Evolutionary conservation across 2,113 vertebrate species (phyloP), one percentile per base, ranked within the genome.

Genomic region (Globicephala melas): DNA sequence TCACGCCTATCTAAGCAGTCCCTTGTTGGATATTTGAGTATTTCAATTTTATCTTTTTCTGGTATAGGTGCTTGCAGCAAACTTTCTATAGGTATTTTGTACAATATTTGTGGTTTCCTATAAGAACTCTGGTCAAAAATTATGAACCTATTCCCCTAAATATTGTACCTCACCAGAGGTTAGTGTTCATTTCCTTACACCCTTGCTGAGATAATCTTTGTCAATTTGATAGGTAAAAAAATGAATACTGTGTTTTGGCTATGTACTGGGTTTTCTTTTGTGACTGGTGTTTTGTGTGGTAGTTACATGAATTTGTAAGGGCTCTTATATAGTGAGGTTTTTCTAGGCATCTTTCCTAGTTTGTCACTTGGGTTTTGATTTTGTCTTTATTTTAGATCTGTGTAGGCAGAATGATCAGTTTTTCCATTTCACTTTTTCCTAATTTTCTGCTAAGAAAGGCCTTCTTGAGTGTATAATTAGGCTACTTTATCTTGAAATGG

Each of bases 331-430:
- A 31, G n/a, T 88, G 71, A 70, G 55, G 28, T 70, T 74, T 70
- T 85, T 82, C 26, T 79, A 86, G 33, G 53, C 1, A 33, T 33
- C 10, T 82, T 60, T 63, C 8, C 33, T 76, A 44, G 67, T 91
- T 94, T 50, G 28, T 63, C 55, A 73, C 58, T 80, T 96, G 74
- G 1, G 55, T 63, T 91, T 94, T 88, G 84, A 63, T 70, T 96
- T 88, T 80, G 8, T 33, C 18, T 79, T 55, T 79, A 53, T 86
- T 89, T 83, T 63, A 70, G 71, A n/a, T 91, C 4, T 50, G 25
- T 53, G 55, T 60, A n/a, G 44, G 36, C 21, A 94, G 25, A 86
- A 47, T 44, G 76, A 47, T 60, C 21, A 65, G 9, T 81, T 50
- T 97, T 80, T 50, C 33, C 76, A 26, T 68, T 60, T 67, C 15